Percentiles rank a stretch among this genome's conserved stretches.
Conservation (phyloP, 2,113 vertebrate genomes). For the cattle (Bos taurus) region DNA sequence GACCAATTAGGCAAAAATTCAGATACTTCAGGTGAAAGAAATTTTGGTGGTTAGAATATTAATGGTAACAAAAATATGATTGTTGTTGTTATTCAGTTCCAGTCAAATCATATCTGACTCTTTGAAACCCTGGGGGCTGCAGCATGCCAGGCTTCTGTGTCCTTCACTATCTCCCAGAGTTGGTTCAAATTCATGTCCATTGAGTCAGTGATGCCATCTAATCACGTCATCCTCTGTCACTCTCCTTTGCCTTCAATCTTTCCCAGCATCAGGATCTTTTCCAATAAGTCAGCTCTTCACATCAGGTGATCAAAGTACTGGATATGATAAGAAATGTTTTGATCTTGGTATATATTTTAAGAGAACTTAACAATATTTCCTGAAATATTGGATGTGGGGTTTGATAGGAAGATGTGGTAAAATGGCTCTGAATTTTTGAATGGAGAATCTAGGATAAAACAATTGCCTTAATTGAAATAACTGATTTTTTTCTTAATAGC, state of each 20-base stretch:
- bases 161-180: background rate
- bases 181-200: background rate
- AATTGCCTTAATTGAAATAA: background rate
- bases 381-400: background rate
- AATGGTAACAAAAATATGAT: background rate
- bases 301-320: background rate
- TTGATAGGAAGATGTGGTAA: background rate
- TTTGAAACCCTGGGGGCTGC: background rate
- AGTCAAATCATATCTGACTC: background rate
- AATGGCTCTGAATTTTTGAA: background rate
- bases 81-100: background rate
- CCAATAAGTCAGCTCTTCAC: background rate
- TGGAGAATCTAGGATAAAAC: background rate
- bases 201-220: background rate
- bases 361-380: background rate
- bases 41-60: background rate
- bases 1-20: background rate
- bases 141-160: background rate
- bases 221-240: background rate
- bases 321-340: background rate
- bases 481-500: background rate
- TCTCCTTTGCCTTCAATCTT: background rate
- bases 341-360: background rate
- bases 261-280: background rate
- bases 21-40: background rate